Base-by-base conservation (phyloP, 2,797 vertebrate genomes). In the Trematomus bernacchii region DNA sequence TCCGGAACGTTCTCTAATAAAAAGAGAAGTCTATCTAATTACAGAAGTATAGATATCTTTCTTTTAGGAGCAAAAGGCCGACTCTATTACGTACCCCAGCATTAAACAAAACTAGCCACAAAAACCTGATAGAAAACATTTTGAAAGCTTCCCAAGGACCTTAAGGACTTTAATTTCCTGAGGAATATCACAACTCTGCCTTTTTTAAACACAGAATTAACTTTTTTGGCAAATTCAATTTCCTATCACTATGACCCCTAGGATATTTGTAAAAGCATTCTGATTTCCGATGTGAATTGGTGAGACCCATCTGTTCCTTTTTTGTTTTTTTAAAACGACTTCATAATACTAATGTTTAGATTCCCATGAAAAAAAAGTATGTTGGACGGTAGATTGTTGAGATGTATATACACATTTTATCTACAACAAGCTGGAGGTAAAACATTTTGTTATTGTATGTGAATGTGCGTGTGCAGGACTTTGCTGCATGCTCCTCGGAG, bases 401-500 rank as follows among this genome's bases (percentile, higher is more conserved):
- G 12, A n/a, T 43, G 1, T 19, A 50, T 30, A 16, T 11, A 3
- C 3, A 16, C 7, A 4, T 37, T 23, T 48, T 59, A 13, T 27
- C 27, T 50, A 54, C 50, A 37, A 42, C 19, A 47, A 47, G n/a
- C 8, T 37, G 27, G 27, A 27, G 27, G 27, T 27, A 27, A 5
- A 27, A 27, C 10, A 16, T 46, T 40, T 44, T n/a, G 18, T 54
- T 18, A 8, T 9, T n/a, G 58, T 33, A 8, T 33, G 30, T 15
- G 44, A 60, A 43, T 54, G 16, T n/a, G 27, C 48, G 33, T 33
- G 33, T 37, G 33, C 8, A 9, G 33, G 33, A 16, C 23, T 30
- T 10, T 46, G 30, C 51, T 66, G 76, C 77, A 76, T 82, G 77
- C 44, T 68, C 7, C 3, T 70, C 11, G 6, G 14, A 43, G 60